Evolutionary conservation across 2,113 vertebrate species (phyloP).

Genomic region (Odocoileus hemionus): DNA sequence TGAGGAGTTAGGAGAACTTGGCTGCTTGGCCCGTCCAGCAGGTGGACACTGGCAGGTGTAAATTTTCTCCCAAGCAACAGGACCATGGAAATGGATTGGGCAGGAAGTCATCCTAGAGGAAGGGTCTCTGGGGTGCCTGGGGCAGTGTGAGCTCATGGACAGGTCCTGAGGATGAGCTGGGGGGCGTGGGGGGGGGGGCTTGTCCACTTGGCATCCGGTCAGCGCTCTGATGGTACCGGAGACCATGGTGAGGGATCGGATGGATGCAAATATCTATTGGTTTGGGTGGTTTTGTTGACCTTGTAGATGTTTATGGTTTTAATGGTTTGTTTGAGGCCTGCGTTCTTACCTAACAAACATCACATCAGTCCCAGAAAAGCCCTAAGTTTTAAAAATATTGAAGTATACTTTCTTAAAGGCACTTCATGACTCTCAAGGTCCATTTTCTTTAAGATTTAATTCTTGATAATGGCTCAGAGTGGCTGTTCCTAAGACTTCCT

Average conservation of each 20-base stretch:
- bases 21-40: neutral
- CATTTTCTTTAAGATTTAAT: slow-evolving; percentile 36
- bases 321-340: neutral
- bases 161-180: neutral
- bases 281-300: neutral
- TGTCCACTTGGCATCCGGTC: too few relatives aligned
- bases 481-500: neutral
- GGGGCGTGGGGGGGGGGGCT: neutral
- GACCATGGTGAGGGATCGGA: fast-evolving
- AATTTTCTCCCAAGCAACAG: neutral
- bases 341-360: neutral
- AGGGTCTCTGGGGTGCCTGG: neutral
- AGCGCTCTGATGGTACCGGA: neutral
- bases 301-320: neutral
- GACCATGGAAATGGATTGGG: neutral
- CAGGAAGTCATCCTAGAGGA: neutral
- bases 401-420: neutral
- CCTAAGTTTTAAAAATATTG: neutral
- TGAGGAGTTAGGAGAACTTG: neutral
- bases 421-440: neutral
- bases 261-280: neutral
- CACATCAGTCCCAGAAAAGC: neutral
- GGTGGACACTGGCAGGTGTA: neutral
- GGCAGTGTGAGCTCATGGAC: neutral
- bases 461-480: neutral